Evolutionary conservation across 2,113 vertebrate genomes (phyloP).

Genomic region (Telmatochromis brachygnathus): DNA sequence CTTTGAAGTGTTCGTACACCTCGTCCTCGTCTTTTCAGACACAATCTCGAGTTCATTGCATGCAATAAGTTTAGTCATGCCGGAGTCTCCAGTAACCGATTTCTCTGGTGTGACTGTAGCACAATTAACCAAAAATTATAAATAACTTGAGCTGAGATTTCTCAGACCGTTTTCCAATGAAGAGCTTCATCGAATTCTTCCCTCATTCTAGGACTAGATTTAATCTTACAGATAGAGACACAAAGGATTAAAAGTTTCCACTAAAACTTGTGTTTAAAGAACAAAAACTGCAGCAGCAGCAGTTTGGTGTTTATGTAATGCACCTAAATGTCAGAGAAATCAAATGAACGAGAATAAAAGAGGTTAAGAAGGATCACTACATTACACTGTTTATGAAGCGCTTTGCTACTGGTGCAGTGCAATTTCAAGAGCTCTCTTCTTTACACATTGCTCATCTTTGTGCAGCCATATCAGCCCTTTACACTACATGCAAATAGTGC

Average conservation of each 20-base stretch:
- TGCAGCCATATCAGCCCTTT: neutral
- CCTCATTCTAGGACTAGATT: neutral
- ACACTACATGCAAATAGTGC: neutral
- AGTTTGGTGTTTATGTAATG: neutral
- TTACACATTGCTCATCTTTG: neutral
- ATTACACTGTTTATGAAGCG: neutral
- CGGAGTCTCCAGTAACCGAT: neutral
- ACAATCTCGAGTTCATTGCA: neutral
- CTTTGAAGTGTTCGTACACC: neutral
- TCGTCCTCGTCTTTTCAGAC: neutral
- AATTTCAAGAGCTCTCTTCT: neutral
- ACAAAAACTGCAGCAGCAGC: neutral
- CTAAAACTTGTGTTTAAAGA: neutral
- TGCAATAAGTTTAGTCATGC: neutral
- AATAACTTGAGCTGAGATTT: neutral
- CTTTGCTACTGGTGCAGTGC: neutral
- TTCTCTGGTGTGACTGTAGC: neutral
- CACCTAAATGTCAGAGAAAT: neutral
- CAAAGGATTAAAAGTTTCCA: neutral
- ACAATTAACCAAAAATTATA: neutral
- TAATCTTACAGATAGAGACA: neutral
- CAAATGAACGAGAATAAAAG: neutral
- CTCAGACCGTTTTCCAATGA: accelerated
- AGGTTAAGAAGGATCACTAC: neutral
- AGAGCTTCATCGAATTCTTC: neutral